Base-by-base conservation (phyloP, 2,797 vertebrate genomes). In the Semotilus atromaculatus region DNA sequence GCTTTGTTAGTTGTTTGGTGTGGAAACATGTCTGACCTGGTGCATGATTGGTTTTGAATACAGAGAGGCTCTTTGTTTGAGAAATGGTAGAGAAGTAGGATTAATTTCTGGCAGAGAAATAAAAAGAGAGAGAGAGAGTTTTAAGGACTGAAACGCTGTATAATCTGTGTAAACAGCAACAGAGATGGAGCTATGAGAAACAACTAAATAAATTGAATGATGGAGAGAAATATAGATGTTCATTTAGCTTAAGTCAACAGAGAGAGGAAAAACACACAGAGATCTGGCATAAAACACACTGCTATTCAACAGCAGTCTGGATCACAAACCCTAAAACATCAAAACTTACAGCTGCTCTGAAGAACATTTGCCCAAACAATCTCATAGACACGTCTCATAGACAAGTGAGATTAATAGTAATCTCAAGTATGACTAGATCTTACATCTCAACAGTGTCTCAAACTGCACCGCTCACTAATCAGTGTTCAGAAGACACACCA, bases 241-340 rank as follows among this genome's bases (percentile, higher is more conserved):
- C 60, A 79, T 85, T 82, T 60, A 29, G 73, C 23, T 84, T 29
- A 78, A 76, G 83, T 89, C 55, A 86, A 75, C 85, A 87, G 55
- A 48, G 76, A 78, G 21, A 81, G 62, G 70, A 23, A 45, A 77
- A 72, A 72, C 48, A 68, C 53, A 86, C 60, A 86, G 26, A 77
- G 29, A 60, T 75, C 84, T 79, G 77, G 62, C 77, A 73, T 82
- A 53, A 80, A 86, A 84, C 86, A 81, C 53, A 43, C 80, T 26
- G 38, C 58, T 86, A 83, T 85, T 88, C 38, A 83, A 83, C 48
- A 76, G 75, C 73, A 26, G 85, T 48, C 71, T 79, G 43, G 7
- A 58, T 73, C 72, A 60, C 43, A 48, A 70, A 60, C 71, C 29
- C 67, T n/a, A n/a, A 71, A 64, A 72, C 40, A 51, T 38, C 53